Percentiles rank a stretch among this genome's conserved stretches.
Conservation (phyloP, 2,797 vertebrate species). For the Sitta carolinensis region DNA sequence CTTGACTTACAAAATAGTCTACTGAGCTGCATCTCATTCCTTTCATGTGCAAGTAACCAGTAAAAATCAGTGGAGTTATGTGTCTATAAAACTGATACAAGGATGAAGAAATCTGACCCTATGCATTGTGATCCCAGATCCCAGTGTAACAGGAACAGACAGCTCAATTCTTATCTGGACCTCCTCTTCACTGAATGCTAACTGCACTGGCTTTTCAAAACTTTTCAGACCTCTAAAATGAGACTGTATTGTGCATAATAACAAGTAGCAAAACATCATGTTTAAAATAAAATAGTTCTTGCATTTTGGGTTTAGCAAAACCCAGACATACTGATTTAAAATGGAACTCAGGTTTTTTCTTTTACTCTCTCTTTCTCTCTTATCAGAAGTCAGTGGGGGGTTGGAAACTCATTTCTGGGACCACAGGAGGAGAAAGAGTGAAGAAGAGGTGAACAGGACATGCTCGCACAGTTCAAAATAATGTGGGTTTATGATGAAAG, state of each 20-base stretch:
- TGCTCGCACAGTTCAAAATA: background rate
- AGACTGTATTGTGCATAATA: background rate
- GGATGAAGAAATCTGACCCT: background rate
- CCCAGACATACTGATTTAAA: background rate
- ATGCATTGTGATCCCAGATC: background rate
- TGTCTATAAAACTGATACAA: background rate
- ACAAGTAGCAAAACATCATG: background rate
- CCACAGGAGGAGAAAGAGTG: background rate
- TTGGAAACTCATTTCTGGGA: background rate
- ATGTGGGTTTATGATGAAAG: background rate
- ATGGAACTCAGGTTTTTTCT: fast-evolving
- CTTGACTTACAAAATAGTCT: background rate
- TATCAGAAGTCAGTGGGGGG: background rate
- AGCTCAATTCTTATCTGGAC: background rate
- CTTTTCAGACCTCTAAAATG: background rate
- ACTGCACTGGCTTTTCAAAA: background rate
- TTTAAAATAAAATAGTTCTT: background rate
- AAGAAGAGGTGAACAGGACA: background rate
- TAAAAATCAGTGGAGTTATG: background rate
- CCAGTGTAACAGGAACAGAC: background rate
- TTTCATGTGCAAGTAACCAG: background rate
- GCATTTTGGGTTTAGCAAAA: background rate
- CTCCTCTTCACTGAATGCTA: background rate
- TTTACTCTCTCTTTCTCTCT: background rate
- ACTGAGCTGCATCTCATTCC: background rate